Evolutionary conservation across 2,797 vertebrate species (phyloP).

Genomic region (Thamnophis elegans): DNA sequence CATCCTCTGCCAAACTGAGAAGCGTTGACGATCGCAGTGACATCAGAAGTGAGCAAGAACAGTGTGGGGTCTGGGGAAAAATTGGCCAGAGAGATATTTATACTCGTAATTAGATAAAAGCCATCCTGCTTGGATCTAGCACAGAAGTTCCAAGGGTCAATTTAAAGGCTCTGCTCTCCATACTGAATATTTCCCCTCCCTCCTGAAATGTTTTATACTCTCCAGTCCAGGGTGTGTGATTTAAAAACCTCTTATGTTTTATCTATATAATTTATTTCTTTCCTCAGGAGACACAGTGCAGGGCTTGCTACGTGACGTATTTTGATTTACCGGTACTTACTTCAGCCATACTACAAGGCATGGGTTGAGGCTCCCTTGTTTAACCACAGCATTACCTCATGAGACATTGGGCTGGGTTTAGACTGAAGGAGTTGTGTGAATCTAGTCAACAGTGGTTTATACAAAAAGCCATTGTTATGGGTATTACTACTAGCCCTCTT

Average conservation of each 20-base stretch:
- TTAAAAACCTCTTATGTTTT: background rate
- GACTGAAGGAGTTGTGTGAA: background rate
- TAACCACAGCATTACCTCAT: background rate
- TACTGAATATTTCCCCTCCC: too few relatives aligned
- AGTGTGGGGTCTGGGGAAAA: background rate
- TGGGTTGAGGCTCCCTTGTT: background rate
- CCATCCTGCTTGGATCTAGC: conserved; percentile 28
- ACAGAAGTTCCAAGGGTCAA: background rate
- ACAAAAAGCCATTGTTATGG: background rate
- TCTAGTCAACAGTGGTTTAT: background rate
- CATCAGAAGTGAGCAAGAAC: conserved; percentile 30
- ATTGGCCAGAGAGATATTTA: background rate
- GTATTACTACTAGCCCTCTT: background rate
- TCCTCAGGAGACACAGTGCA: background rate
- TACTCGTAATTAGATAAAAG: conserved; percentile 31
- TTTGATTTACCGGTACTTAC: background rate
- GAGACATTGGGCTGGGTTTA: background rate
- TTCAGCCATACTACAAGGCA: background rate
- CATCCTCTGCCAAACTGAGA: background rate
- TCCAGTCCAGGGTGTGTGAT: background rate
- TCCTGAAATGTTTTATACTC: background rate
- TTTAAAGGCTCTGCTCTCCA: background rate
- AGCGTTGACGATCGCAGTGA: conserved; percentile 24
- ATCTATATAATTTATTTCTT: background rate
- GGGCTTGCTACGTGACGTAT: background rate